Evolutionary conservation across 2,797 vertebrate species (phyloP).

Genomic region (Malacoraja senta): DNA sequence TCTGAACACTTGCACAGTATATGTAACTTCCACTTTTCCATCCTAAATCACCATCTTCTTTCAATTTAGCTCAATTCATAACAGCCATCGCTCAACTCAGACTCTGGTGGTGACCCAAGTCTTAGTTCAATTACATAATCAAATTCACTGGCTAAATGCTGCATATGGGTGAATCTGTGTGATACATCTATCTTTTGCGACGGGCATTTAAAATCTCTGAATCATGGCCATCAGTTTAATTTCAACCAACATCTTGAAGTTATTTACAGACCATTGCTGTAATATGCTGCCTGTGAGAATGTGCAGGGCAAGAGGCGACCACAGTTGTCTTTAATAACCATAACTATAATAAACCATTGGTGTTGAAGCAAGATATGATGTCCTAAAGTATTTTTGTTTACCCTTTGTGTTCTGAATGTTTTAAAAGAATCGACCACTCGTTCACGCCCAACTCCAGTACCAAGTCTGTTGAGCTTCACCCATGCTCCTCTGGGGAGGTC

Average conservation of each 20-base stretch:
- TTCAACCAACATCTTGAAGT: neutral
- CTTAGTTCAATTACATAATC: neutral
- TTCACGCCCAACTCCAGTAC: too few species aligned
- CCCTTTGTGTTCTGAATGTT: too few species aligned
- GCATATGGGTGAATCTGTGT: neutral
- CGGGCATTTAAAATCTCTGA: neutral
- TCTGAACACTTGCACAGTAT: neutral
- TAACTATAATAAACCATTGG: too few species aligned
- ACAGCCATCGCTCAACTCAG: neutral
- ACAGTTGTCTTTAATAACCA: too few species aligned
- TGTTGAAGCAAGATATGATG: too few species aligned
- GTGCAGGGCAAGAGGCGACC: too few species aligned
- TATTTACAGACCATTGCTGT: neutral
- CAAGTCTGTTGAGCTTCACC: too few species aligned
- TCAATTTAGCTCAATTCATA: neutral
- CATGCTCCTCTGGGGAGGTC: too few species aligned
- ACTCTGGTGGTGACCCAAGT: neutral
- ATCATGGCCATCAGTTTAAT: neutral
- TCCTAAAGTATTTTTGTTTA: too few species aligned
- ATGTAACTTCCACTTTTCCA: neutral
- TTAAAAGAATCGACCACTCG: too few species aligned
- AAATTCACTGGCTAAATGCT: neutral
- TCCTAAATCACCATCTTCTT: neutral
- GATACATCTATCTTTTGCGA: too few species aligned
- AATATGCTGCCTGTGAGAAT: neutral